Evolutionary conservation across 2,888 invertebrate species (phyloP).

Genomic region (Athrips mouffetella): DNA sequence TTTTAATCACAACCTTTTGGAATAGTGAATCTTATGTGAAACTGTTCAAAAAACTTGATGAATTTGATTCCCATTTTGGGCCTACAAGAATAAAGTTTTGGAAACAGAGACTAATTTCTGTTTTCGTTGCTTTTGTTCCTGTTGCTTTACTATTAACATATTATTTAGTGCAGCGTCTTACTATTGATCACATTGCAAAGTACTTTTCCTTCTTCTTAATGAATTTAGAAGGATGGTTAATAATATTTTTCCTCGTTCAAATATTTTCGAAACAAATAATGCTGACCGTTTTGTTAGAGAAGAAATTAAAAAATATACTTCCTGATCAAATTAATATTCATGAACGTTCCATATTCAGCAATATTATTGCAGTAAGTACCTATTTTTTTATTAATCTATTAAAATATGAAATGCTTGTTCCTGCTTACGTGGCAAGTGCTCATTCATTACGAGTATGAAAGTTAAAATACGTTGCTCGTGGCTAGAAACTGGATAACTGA

Average conservation of each 20-base stretch:
- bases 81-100: constrained; percentile 29
- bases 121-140: constrained; percentile 32
- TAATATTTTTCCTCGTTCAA: constrained; percentile 36
- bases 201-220: constrained; percentile 38
- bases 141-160: constrained; percentile 27
- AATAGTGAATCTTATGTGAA: constrained; percentile 36
- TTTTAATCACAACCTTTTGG: constrained; percentile 34
- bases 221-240: constrained; percentile 43
- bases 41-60: constrained; percentile 40
- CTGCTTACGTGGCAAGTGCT: too few relatives aligned
- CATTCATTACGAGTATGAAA: too few relatives aligned
- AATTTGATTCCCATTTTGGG: constrained; percentile 39
- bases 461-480: too few relatives aligned
- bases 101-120: constrained; percentile 32
- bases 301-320: constrained; percentile 28
- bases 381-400: not conserved
- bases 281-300: constrained; percentile 38
- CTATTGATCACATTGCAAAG: constrained; percentile 34
- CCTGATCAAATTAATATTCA: constrained; percentile 30
- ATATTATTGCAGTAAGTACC: constrained; percentile 36
- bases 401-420: not conserved
- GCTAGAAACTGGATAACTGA: too few relatives aligned
- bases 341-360: constrained; percentile 26
- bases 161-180: constrained; percentile 33
- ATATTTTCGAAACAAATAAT: constrained; percentile 39